Base-by-base conservation (phyloP, 2,888 invertebrate genomes). In the Lasioglossum leucozonium region DNA sequence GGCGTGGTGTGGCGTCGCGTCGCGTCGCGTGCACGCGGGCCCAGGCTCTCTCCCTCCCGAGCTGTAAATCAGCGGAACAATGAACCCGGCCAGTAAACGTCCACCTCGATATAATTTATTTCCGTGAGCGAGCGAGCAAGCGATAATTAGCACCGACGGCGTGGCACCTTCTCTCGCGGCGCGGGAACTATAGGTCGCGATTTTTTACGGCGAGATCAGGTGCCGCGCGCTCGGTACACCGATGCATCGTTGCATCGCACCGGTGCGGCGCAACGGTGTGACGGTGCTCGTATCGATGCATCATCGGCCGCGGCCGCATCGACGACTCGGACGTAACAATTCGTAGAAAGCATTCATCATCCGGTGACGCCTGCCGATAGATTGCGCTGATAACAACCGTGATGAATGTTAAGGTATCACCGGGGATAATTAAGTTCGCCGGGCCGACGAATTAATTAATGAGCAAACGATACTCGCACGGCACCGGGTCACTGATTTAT, bases 11-110 rank as follows among this genome's bases (percentile, higher is more conserved):
- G n/a, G n/a, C n/a, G n/a, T n/a, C n/a, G n/a, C n/a, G n/a, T n/a
- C n/a, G n/a, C n/a, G 80, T 79, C 78, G 84, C 84, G 85, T 79
- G 84, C 76, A 11, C 51, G 13, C 51, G 44, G 47, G 37, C 16
- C 30, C 26, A 16, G 16, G 4, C 30, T 62, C 30, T 34, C 34
- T 18, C 65, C 18, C 34, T 26, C 26, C 3, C 58, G 18, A 10
- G 65, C 34, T 84, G 82, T 90, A 90, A 90, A 90, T 90, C 89
- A 90, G 47, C 51, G 47, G 82, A 87, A 90, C 90, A 90, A 90
- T 88, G 88, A 88, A 90, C 87, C 62, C 82, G 69, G 55, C 85
- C 79, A 83, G 90, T 81, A 87, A 87, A 90, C 81, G 84, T 90
- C 89, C 84, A 85, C 77, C 75, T 62, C 42, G 87, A 72, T 78